Base-by-base conservation (phyloP, 1,140 invertebrate genomes). In the Drosophila chauvacae region DNA sequence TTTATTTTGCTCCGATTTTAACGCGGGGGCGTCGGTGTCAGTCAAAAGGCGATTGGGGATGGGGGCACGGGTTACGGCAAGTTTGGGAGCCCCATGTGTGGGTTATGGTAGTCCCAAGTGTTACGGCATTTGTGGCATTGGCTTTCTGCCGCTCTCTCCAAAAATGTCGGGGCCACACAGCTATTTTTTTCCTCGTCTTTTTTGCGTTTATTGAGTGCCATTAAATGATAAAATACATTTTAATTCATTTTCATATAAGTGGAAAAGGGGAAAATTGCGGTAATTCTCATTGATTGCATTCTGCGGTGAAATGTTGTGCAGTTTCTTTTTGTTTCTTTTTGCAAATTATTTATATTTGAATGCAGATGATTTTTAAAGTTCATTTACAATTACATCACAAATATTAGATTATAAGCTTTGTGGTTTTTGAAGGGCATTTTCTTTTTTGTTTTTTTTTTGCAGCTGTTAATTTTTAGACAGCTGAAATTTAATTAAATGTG, bases 61-160 rank as follows among this genome's bases (percentile, higher is more conserved):
- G 10, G 37, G 30, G 28, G 20, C 3, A 26, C 13, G 30, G 51
- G 53, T 26, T 28, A 13, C 7, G 48, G 26, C 16, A 45, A 37
- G 28, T 26, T 37, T 69, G 26, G 33, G 28, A 45, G 48, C 63
- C 20, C 57, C 4, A 7, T 39, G 64, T 72, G 59, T 41, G 71
- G 73, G 73, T 42, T 63, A 62, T 73, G 60, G 53, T 56, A n/a
- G 35, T 26, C 26, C 72, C 50, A 77, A 80, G 77, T 88, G 83
- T 87, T 88, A 77, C 85, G 84, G 84, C 80, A 88, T 86, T 83
- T 83, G 68, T 88, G 84, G 84, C 84, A 73, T 72, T 84, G 85
- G 66, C 66, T 72, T 72, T 71, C 37, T 45, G 61, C 51, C 68
- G 62, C 72, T 51, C 50, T 51, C 50, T 64, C 65, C 69, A 73